Base-by-base conservation (phyloP, 92 coral and sea anemone genomes). In the Epizoanthus scotinus region DNA sequence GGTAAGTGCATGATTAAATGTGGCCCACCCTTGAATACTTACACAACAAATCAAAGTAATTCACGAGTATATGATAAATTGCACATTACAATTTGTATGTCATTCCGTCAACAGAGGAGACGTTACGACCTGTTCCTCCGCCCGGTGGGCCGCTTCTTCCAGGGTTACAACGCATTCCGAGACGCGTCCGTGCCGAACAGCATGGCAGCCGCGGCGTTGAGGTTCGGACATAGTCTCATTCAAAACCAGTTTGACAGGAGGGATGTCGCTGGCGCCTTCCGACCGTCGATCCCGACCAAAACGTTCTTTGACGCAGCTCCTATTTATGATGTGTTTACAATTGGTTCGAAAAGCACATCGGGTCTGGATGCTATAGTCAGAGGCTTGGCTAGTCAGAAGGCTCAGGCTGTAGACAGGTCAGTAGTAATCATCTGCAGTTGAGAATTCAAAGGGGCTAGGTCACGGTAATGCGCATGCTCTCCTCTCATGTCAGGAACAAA, bases 141-240 rank as follows among this genome's bases (percentile, higher is more conserved):
- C 8, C 66, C 49, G 42, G 4, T 6, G 20, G 58, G 59, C 1
- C 31, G 31, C 2, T 85, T 60, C 61, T 84, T 84, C 64, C 31
- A 47, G 13, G 79, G 57, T 8, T 85, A 85, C 20, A 78, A 70
- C 18, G 29, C 80, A 7, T 14, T 25, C 15, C 57, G 29, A 3
- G 70, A 79, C 28, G 84, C 85, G 54, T 50, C 53, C 38, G 36
- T 70, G 2, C 40, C 31, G 1, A 85, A 85, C 80, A 20, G 65
- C 34, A 59, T 85, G 47, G 84, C 85, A 2, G 7, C 88, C 28
- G 88, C 88, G 5, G 88, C 85, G 5, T 22, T 85, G 64, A 38
- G 88, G n/a, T 61, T 85, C 28, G 88, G 88, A 7, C 88, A 85
- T 67, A 44, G 66, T 28, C 42, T 85, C 72, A 70, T 85, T 24